These are phyloP conservation scores for Synergus gifuensis DNA, from an alignment of 2,888 invertebrate genomes.

Conservation along the genomic window DNA sequence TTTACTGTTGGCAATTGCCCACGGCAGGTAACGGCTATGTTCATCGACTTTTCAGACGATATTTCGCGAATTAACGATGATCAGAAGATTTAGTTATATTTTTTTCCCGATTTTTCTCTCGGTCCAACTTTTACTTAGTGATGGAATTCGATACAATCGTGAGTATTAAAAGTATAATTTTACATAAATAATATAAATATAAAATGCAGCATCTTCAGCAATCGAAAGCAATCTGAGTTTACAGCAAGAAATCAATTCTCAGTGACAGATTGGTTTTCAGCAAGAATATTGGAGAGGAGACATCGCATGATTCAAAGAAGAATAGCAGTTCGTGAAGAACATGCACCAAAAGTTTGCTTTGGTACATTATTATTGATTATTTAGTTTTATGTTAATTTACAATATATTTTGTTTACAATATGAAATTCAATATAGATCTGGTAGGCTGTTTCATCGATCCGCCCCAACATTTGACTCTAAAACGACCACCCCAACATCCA, in stretches of 20 bases:
- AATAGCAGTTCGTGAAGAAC: conserved; percentile 63
- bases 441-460: conserved; percentile 81
- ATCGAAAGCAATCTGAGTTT: not conserved
- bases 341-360: conserved; percentile 69
- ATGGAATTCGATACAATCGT: conserved; percentile 49
- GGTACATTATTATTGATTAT: conserved; percentile 64
- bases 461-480: conserved; percentile 76
- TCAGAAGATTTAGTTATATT: conserved; percentile 23
- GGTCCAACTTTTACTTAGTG: not conserved
- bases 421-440: conserved; percentile 73
- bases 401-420: not conserved
- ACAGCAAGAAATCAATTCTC: not conserved
- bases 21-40: conserved; percentile 13
- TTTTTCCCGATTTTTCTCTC: conserved; percentile 46
- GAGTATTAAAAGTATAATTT: conserved; percentile 17
- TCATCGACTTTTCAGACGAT: conserved; percentile 19
- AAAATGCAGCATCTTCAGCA: not conserved
- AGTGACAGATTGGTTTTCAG: conserved; percentile 53
- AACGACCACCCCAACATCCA: conserved; percentile 80
- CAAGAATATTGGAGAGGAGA: conserved; percentile 60
- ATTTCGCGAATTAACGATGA: conserved; percentile 44
- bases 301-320: conserved; percentile 64
- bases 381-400: conserved; percentile 68
- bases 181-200: not conserved
- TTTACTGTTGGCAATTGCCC: not conserved